phyloP scores from a whole-genome alignment of 2,113 vertebrate genomes.

The Menura novaehollandiae region DNA sequence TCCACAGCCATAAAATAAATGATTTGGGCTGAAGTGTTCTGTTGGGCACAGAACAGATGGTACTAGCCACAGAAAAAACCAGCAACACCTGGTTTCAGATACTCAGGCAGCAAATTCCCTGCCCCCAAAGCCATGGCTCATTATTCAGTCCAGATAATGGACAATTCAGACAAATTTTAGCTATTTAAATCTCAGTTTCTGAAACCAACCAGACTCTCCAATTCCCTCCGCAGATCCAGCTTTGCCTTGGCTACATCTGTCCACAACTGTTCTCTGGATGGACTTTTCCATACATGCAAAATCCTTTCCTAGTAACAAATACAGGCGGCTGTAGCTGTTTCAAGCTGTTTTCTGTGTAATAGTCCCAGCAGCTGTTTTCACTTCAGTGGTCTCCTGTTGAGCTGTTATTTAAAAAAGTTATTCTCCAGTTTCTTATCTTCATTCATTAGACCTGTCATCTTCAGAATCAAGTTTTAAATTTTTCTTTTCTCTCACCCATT shows the following conservation, averaged over 20 bases:
- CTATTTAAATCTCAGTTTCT: slow-evolving; percentile 54
- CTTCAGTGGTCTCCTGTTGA: not conserved
- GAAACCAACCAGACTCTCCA: not conserved
- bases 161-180: slow-evolving; percentile 42
- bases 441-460: not conserved
- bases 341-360: slow-evolving; percentile 32
- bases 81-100: slow-evolving; percentile 51
- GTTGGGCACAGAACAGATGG: slow-evolving; percentile 56
- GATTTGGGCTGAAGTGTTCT: slow-evolving; percentile 51
- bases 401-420: not conserved
- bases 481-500: not conserved
- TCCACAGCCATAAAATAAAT: slow-evolving; percentile 21
- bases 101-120: slow-evolving; percentile 32
- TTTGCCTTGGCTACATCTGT: slow-evolving; percentile 36
- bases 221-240: slow-evolving; percentile 9
- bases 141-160: slow-evolving; percentile 60
- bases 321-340: not conserved
- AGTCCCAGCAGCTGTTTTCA: slow-evolving; percentile 29
- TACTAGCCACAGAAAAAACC: slow-evolving; percentile 23
- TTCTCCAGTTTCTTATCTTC: not conserved
- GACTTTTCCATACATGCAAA: slow-evolving; percentile 18
- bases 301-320: not conserved
- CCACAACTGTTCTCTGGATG: not conserved
- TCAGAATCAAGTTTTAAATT: not conserved
- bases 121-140: slow-evolving; percentile 38